Evolutionary conservation across 2,113 vertebrate species (phyloP).

Genomic region (Ursus arctos): DNA sequence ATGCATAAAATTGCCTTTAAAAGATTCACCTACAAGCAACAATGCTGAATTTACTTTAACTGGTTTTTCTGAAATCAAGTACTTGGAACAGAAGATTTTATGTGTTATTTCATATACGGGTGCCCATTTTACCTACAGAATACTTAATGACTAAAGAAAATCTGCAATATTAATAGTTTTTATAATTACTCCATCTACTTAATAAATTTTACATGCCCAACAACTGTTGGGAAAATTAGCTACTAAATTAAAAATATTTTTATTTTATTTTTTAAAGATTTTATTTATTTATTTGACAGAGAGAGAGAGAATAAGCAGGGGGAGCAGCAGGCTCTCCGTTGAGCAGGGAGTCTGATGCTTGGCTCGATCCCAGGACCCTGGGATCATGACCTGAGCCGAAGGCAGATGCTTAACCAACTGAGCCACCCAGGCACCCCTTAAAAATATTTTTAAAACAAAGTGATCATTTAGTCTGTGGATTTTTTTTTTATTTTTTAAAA

Average conservation of each 20-base stretch:
- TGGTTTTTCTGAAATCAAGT: conserved; percentile 31
- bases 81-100: conserved; percentile 46
- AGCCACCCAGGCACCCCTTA: background rate
- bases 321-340: background rate
- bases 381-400: too few relatives aligned
- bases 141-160: conserved; percentile 27
- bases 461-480: background rate
- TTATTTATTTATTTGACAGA: background rate
- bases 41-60: conserved; percentile 23
- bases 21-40: background rate
- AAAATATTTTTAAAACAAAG: background rate
- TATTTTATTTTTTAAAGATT: too few relatives aligned
- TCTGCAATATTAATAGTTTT: background rate
- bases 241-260: background rate
- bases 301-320: background rate
- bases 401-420: too few relatives aligned
- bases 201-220: background rate
- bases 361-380: too few relatives aligned
- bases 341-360: too few relatives aligned
- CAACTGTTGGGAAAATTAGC: conserved; percentile 12
- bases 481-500: background rate
- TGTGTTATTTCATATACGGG: background rate
- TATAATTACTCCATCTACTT: background rate
- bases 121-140: background rate
- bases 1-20: conserved; percentile 49